A percentile compares a stretch with the other conserved stretches of the same genome.
These are phyloP conservation scores for Zapus hudsonius DNA, from an alignment of 2,113 vertebrate genomes.

Conservation along the genomic window DNA sequence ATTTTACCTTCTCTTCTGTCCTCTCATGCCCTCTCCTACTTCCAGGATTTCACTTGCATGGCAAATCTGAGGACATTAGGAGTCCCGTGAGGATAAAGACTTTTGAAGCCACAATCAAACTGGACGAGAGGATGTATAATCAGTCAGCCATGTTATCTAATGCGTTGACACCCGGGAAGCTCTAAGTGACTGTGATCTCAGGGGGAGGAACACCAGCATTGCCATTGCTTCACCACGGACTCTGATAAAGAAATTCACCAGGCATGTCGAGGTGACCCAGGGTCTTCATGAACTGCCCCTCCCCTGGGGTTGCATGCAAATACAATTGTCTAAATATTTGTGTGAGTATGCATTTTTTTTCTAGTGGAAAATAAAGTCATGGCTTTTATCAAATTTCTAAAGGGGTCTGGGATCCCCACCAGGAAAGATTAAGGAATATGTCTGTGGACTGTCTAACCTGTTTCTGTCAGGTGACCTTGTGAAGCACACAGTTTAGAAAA, in stretches of 20 bases:
- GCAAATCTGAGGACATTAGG: not conserved
- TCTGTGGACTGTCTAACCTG: not conserved
- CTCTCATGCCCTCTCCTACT: not conserved
- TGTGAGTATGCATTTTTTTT: not conserved
- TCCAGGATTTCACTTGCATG: not conserved
- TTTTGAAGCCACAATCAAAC: not conserved
- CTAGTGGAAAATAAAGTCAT: not conserved
- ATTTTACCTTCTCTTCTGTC: not conserved
- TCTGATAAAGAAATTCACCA: not conserved
- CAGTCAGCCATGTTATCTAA: not conserved
- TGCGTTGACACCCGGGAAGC: rapidly evolving
- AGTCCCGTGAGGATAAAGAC: not conserved
- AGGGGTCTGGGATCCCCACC: not conserved
- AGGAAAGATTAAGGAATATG: not conserved
- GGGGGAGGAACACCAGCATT: not conserved
- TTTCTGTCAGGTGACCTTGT: not conserved
- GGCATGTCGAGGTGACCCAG: not conserved
- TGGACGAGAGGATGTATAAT: not conserved
- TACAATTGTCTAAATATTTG: not conserved
- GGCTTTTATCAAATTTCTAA: not conserved
- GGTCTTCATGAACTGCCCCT: not conserved
- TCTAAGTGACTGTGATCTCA: not conserved
- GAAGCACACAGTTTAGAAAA: not conserved
- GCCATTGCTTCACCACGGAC: not conserved
- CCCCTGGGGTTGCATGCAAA: not conserved